Conservation (phyloP, 2,113 vertebrate species). For the Crotalus tigris region DNA sequence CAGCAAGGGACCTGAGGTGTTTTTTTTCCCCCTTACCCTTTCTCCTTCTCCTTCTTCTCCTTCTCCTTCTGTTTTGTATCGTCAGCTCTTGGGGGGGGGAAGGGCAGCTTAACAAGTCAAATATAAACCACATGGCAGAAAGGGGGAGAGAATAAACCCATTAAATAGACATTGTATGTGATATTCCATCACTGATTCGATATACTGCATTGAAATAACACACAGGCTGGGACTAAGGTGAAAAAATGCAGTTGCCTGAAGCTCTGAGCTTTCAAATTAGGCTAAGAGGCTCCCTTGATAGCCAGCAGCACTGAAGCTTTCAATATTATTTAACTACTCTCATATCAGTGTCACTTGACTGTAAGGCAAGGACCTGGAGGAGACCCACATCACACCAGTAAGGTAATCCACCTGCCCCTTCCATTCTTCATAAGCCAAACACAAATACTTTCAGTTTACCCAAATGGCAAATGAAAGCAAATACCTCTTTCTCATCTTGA, state of each 20-base stretch:
- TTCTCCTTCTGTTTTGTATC: constrained; percentile 41
- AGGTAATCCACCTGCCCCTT: constrained; percentile 50
- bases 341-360: constrained; percentile 41
- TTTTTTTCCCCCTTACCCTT: constrained; percentile 16
- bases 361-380: background rate
- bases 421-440: constrained; percentile 53
- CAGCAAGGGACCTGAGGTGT: constrained; percentile 53
- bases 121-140: constrained; percentile 63
- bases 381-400: background rate
- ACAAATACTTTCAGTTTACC: constrained; percentile 51
- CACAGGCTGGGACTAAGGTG: constrained; percentile 3
- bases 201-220: constrained; percentile 60
- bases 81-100: constrained; percentile 54
- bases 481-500: constrained; percentile 57
- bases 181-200: constrained; percentile 65
- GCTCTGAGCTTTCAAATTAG: constrained; percentile 77
- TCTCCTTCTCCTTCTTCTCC: background rate
- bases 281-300: constrained; percentile 74
- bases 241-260: constrained; percentile 63
- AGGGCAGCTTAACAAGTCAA: constrained; percentile 76
- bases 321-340: constrained; percentile 60
- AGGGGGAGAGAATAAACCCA: constrained; percentile 52
- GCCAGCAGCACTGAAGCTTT: constrained; percentile 64
- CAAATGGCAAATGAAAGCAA: constrained; percentile 60
- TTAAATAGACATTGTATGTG: constrained; percentile 42